phyloP scores from a whole-genome alignment of 2,888 invertebrate species.

The Melanotus villosus region DNA sequence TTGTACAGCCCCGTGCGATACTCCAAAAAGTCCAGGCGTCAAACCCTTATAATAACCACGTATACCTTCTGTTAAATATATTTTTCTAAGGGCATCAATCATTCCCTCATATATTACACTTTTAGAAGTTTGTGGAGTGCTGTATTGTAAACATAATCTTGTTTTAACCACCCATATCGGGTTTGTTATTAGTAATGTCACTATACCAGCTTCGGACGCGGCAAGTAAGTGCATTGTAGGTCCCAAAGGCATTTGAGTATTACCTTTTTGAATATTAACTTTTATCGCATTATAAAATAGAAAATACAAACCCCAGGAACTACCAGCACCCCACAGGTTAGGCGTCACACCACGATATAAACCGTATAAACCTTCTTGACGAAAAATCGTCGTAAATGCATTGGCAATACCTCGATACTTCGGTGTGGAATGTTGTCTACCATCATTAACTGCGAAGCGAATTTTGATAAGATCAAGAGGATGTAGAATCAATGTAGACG shows the following conservation, averaged over 20 bases:
- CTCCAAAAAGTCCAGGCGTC: conserved; percentile 96
- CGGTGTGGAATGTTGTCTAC: conserved; percentile 81
- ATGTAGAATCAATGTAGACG: conserved; percentile 93
- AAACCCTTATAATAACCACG: conserved; percentile 96
- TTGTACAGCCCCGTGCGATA: conserved; percentile 98
- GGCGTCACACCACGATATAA: conserved; percentile 98
- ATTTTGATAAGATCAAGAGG: conserved; percentile 99
- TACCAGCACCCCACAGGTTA: conserved; percentile 96
- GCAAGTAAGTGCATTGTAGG: conserved; percentile 90
- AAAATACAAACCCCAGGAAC: conserved; percentile 99
- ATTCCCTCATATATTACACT: conserved; percentile 88
- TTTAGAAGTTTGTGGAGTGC: conserved; percentile 70
- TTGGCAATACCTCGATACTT: conserved; percentile 88
- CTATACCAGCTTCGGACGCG: conserved; percentile 90
- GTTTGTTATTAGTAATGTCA: conserved; percentile 93
- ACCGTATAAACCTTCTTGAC: conserved; percentile 88
- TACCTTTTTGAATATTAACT: conserved; percentile 89
- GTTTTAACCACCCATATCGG: conserved; percentile 99
- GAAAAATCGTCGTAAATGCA: conserved; percentile 87
- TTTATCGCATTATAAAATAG: conserved; percentile 96
- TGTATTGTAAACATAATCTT: conserved; percentile 94
- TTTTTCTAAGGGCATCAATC: conserved; percentile 91
- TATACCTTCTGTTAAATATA: conserved; percentile 91
- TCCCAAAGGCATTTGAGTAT: conserved; percentile 83
- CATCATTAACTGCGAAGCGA: conserved; percentile 98